phyloP scores from a whole-genome alignment of 2,797 vertebrate genomes.

The Scleropages formosus region DNA sequence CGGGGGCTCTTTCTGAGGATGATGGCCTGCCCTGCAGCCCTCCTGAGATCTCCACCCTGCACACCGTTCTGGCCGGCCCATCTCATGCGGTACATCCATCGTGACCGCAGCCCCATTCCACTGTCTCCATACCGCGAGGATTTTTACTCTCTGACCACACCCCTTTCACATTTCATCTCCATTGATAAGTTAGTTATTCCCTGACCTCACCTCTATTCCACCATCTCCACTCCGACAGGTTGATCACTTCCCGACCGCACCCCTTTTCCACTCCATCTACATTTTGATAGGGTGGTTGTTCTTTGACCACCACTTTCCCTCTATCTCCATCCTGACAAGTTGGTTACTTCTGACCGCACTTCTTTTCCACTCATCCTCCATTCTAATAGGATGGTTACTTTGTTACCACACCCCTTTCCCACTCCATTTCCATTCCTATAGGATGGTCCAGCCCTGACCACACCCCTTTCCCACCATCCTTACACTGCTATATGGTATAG shows the following conservation, averaged over 20 bases:
- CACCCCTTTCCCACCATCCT: not conserved
- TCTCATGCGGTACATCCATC: not conserved
- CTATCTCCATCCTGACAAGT: not conserved
- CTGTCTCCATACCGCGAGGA: not conserved
- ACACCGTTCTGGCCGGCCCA: conserved; percentile 32
- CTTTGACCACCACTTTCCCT: not conserved
- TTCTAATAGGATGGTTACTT: not conserved
- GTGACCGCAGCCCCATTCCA: not conserved
- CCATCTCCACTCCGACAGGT: not conserved
- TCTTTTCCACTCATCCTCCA: not conserved
- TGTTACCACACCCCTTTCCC: not conserved
- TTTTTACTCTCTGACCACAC: conserved; percentile 26
- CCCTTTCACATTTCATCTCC: not conserved
- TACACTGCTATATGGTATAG: conserved; percentile 49
- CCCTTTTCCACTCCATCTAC: not conserved
- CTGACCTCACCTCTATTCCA: not conserved
- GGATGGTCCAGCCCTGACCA: not conserved
- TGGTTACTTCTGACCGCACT: no score
- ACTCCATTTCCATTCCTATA: not conserved
- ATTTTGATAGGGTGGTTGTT: conserved; percentile 48
- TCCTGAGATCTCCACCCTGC: conserved; percentile 65
- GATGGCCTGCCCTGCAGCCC: conserved; percentile 75
- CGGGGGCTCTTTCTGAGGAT: conserved; percentile 70
- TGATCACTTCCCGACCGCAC: not conserved
- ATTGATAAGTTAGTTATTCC: not conserved